A percentile compares a stretch with the other conserved stretches of the same genome.
These are phyloP conservation scores for Drosophila pseudoananassae DNA, from an alignment of 1,140 invertebrate species.

Conservation along the genomic window DNA sequence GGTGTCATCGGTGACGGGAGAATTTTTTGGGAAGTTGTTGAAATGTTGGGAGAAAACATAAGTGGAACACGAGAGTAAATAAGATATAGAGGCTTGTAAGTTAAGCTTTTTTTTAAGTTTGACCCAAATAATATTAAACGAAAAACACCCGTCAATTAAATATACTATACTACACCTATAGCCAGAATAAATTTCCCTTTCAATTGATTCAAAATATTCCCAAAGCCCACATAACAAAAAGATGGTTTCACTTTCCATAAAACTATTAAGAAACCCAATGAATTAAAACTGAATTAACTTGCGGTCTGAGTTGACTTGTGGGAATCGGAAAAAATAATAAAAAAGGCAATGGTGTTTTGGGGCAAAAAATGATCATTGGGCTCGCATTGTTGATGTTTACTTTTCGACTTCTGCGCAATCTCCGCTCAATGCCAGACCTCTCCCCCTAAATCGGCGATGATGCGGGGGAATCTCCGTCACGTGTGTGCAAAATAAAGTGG, in stretches of 20 bases:
- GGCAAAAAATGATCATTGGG: slow-evolving; percentile 39
- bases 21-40: slow-evolving; percentile 10
- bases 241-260: slow-evolving; percentile 53
- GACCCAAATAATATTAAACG: neutral
- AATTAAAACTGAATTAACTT: slow-evolving; percentile 73
- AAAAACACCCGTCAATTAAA: too few relatives aligned
- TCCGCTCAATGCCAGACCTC: slow-evolving; percentile 59
- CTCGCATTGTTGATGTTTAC: slow-evolving; percentile 51
- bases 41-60: neutral
- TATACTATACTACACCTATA: neutral
- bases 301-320: slow-evolving; percentile 38
- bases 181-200: slow-evolving; percentile 38
- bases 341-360: slow-evolving; percentile 8
- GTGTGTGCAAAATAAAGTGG: slow-evolving; percentile 39
- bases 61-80: neutral
- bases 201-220: slow-evolving; percentile 26
- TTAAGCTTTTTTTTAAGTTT: slow-evolving; percentile 31
- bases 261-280: slow-evolving; percentile 39
- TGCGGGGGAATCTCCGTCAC: slow-evolving; percentile 27
- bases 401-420: slow-evolving; percentile 64
- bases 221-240: slow-evolving; percentile 11
- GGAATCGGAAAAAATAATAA: slow-evolving; percentile 33
- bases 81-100: slow-evolving; percentile 24
- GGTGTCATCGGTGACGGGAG: slow-evolving; percentile 1
- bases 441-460: slow-evolving; percentile 5